A percentile compares a stretch with the other conserved stretches of the same genome.
These are phyloP conservation scores for Pachycephus smyrnensis DNA, from an alignment of 2,888 invertebrate species.

Conservation along the genomic window DNA sequence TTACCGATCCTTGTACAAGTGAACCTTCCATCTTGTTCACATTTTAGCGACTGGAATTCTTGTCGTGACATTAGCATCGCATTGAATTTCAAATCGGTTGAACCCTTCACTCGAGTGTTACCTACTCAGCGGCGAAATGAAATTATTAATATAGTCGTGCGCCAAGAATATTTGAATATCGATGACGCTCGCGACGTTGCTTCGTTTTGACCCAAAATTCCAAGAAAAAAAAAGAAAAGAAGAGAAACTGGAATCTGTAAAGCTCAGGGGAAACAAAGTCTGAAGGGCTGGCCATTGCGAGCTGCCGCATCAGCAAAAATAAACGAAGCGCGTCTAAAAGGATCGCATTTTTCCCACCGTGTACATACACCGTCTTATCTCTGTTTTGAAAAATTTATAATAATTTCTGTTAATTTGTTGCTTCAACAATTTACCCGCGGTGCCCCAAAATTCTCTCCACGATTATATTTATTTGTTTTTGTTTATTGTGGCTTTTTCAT, in stretches of 20 bases:
- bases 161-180: conserved; percentile 22
- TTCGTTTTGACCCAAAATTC: conserved; percentile 1
- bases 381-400: neutral
- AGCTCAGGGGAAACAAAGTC: neutral
- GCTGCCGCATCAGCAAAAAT: neutral
- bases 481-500: neutral
- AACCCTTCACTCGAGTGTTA: conserved; percentile 49
- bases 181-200: neutral
- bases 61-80: conserved; percentile 58
- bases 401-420: neutral
- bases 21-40: conserved; percentile 48
- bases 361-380: neutral
- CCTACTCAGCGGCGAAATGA: conserved; percentile 50
- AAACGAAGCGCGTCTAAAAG: neutral
- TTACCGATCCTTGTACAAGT: conserved; percentile 40
- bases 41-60: conserved; percentile 43
- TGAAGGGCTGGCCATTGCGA: neutral
- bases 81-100: conserved; percentile 63
- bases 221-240: too few relatives aligned
- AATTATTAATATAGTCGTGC: conserved; percentile 56
- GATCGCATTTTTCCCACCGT: neutral
- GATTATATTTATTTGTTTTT: neutral
- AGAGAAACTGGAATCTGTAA: neutral
- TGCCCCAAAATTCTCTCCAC: neutral
- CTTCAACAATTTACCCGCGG: neutral